Conservation (phyloP, 30 jellyfish, hydroid and myxozoan species). For the Pelagia noctiluca region DNA sequence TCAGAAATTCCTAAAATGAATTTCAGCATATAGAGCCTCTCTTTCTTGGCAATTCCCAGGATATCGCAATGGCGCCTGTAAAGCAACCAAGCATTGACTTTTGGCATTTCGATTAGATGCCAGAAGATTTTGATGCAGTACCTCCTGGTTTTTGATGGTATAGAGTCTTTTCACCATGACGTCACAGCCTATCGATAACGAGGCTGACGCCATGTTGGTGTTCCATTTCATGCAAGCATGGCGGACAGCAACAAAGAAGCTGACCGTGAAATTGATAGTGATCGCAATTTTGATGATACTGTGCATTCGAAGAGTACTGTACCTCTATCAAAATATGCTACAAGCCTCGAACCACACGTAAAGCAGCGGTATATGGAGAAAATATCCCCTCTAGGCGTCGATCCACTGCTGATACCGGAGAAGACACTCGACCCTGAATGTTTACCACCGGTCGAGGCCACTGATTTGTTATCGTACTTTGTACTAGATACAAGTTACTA, state of each 20-base stretch:
- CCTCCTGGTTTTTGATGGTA: too few species aligned
- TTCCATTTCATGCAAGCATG: too few species aligned
- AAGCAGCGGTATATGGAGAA: conserved; percentile 29
- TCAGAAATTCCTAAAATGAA: too few species aligned
- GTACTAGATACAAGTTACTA: conserved; percentile 45
- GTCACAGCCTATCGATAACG: too few species aligned
- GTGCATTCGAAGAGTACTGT: conserved; percentile 20
- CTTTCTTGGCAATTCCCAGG: too few species aligned
- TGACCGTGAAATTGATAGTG: conserved; percentile 4
- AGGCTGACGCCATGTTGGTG: too few species aligned
- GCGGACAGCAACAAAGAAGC: neutral
- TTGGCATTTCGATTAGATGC: too few species aligned
- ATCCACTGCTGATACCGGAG: conserved; percentile 42
- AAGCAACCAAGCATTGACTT: too few species aligned
- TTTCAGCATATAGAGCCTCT: too few species aligned
- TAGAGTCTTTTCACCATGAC: too few species aligned
- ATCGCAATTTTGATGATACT: neutral
- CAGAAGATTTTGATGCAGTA: too few species aligned
- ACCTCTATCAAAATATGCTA: conserved; percentile 18
- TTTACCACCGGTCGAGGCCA: conserved; percentile 43
- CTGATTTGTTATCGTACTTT: conserved; percentile 38
- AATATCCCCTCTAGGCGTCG: conserved; percentile 18
- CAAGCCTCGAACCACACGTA: conserved; percentile 22
- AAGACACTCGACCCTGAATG: conserved; percentile 15
- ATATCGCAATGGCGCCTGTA: too few species aligned